Base-by-base conservation (phyloP, 2,888 invertebrate genomes). In the Eupeodes luniger region DNA sequence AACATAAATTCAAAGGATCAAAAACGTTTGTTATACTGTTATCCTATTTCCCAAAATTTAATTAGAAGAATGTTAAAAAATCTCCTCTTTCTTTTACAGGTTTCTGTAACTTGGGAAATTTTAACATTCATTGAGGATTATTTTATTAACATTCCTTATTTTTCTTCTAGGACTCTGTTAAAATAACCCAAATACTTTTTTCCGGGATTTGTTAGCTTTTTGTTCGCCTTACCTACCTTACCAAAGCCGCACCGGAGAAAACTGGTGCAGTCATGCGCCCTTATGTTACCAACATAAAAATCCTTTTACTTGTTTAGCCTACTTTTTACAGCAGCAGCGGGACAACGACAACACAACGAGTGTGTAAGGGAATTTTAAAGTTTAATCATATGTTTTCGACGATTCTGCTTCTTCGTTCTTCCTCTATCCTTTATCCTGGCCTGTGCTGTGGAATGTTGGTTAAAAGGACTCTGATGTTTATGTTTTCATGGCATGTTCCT, bases 361-460 rank as follows among this genome's bases (percentile, higher is more conserved):
- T 64, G 19, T 27, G 36, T 49, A 53, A 55, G 47, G 55, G 64
- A 75, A 69, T 78, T 85, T 78, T 66, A 77, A 78, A 76, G 49
- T 75, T 78, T 69, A 78, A 88, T 81, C 88, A 88, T 85, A 85
- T 88, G 88, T 85, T 88, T 70, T 36, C 49, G 36, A 66, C 62
- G 74, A 51, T 70, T 72, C 67, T 34, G 62, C 49, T 49, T 72
- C 47, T 44, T 51, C 14, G 27, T 27, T 27, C 27, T 27, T 27
- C 2, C 27, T 27, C 64, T n/a, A 40, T n/a, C 11, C 11, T 11
- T 47, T 40, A 7, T 7, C 40, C 40, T 40, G 40, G 12, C 34
- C 14, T 59, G 11, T 27, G 5, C 12, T 59, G 12, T 14, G 34
- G 6, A n/a, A n/a, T 12, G 10, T 9, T n/a, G 11, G 27, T 57